Evolutionary conservation across 92 coral and sea anemone genomes (phyloP).

Genomic region (Paramuricea clavata): DNA sequence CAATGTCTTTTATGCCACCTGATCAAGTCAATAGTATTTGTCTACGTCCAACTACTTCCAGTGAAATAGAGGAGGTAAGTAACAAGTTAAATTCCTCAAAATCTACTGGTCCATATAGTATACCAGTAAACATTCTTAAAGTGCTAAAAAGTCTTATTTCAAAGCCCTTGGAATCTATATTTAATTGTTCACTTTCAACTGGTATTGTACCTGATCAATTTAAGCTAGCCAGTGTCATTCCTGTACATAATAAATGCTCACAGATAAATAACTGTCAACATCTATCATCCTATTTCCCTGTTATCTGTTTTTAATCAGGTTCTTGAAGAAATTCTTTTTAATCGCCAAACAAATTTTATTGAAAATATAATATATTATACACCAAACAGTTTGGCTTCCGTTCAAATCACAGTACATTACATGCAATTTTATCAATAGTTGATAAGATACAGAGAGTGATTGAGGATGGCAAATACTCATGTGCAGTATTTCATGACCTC

Average conservation of each 20-base stretch:
- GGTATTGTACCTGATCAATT: no score
- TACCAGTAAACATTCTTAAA: constrained; percentile 27
- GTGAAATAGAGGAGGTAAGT: background rate
- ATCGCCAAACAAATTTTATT: background rate
- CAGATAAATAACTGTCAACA: constrained; percentile 8
- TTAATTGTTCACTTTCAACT: constrained; percentile 17
- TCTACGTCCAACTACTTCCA: background rate
- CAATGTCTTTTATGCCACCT: background rate
- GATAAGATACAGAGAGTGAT: no score
- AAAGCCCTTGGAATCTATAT: constrained; percentile 20
- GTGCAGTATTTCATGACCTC: no score
- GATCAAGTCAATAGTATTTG: background rate
- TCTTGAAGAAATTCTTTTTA: constrained; percentile 8
- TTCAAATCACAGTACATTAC: no score
- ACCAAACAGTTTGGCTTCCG: no score
- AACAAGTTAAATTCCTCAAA: constrained; percentile 12
- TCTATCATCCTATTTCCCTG: constrained; percentile 19
- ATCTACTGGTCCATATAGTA: no score
- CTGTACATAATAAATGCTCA: constrained; percentile 2
- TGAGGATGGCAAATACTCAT: no score
- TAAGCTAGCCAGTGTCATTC: constrained; percentile 27
- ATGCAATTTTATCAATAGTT: no score
- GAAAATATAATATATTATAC: background rate
- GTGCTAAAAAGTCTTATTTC: constrained; percentile 8
- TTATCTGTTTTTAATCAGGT: constrained; percentile 11